Evolutionary conservation across 2,888 invertebrate species (phyloP).

Genomic region (Heteromurus nitidus): DNA sequence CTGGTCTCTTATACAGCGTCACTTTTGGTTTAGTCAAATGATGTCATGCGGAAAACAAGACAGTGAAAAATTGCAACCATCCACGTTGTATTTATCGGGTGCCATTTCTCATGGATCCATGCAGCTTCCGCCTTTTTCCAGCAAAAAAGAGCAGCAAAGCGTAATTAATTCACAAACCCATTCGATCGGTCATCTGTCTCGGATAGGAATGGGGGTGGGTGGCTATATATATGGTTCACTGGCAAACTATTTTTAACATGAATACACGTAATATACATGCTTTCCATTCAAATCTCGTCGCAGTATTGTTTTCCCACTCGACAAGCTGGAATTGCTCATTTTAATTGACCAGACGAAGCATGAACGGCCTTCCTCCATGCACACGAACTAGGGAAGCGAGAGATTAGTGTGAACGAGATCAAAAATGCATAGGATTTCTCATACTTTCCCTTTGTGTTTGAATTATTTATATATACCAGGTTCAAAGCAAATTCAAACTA

Average conservation of each 20-base stretch:
- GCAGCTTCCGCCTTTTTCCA: neutral
- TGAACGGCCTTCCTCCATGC: neutral
- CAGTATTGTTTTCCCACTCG: neutral
- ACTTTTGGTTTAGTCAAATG: neutral
- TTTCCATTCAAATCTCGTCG: neutral
- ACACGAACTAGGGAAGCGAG: no score
- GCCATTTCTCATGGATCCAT: neutral
- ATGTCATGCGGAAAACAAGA: neutral
- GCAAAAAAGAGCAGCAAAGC: neutral
- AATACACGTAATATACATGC: neutral
- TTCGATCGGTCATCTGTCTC: neutral
- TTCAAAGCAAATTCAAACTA: neutral
- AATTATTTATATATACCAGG: neutral
- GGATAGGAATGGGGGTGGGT: neutral
- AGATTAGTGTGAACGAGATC: no score
- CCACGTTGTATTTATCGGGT: no score
- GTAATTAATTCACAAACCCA: constrained; percentile 7
- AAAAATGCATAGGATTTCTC: no score
- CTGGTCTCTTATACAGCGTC: no score
- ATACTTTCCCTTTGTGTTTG: no score
- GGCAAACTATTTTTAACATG: neutral
- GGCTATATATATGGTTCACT: no score
- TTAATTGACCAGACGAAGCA: neutral
- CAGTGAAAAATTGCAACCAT: neutral
- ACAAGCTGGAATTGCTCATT: neutral